Conservation (phyloP, 2,888 invertebrate species). For the Himalopsyche tibetana region DNA sequence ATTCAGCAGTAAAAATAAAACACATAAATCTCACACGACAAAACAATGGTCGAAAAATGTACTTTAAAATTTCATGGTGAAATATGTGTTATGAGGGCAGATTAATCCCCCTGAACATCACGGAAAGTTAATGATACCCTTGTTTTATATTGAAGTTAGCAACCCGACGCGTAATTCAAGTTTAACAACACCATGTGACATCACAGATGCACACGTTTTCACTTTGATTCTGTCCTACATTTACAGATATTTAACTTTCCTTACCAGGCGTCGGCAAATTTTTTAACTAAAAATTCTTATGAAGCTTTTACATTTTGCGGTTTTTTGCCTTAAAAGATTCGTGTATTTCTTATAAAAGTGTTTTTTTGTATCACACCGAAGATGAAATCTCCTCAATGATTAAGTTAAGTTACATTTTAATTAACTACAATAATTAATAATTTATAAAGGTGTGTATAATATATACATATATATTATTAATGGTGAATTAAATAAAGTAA, state of each 20-base stretch:
- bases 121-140: constrained; percentile 24
- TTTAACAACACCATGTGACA: neutral
- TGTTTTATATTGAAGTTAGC: constrained; percentile 10
- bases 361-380: too few species aligned
- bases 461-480: too few species aligned
- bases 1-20: constrained; percentile 34
- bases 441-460: too few species aligned
- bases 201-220: neutral
- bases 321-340: too few species aligned
- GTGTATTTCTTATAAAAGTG: too few species aligned
- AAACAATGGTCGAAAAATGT: constrained; percentile 22
- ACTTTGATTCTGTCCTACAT: neutral
- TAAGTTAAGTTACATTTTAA: too few species aligned
- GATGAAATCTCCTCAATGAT: too few species aligned
- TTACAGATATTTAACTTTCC: neutral
- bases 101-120: neutral
- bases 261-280: too few species aligned
- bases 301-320: too few species aligned
- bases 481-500: too few species aligned
- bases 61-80: constrained; percentile 27
- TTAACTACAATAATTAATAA: too few species aligned
- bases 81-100: neutral
- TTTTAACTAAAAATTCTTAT: too few species aligned
- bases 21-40: constrained; percentile 7
- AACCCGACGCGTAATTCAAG: neutral